Conservation (phyloP, 1,140 invertebrate species). For the Samia ricini region DNA sequence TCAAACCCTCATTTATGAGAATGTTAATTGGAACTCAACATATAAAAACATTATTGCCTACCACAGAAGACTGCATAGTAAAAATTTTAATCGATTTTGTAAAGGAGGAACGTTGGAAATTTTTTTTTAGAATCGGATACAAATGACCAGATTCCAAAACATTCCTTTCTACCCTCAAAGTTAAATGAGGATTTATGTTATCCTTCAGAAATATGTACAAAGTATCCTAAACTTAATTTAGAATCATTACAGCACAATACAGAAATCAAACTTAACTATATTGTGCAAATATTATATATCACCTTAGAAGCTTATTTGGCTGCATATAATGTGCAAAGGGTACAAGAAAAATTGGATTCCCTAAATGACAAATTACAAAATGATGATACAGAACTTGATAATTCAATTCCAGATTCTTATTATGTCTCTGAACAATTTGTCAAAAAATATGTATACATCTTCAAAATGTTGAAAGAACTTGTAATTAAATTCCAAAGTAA, state of each 20-base stretch:
- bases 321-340: conserved; percentile 40
- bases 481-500: conserved; percentile 29
- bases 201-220: not conserved
- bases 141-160: conserved; percentile 21
- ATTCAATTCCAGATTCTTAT: conserved; percentile 18
- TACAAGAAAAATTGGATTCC: conserved; percentile 43
- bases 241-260: not conserved
- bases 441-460: conserved; percentile 45
- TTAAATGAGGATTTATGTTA: not conserved
- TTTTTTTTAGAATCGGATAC: conserved; percentile 7
- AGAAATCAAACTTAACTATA: not conserved
- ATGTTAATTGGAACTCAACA: conserved; percentile 38
- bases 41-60: conserved; percentile 30
- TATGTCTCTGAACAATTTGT: conserved; percentile 41
- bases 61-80: conserved; percentile 38
- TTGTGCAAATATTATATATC: conserved; percentile 40
- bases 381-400: conserved; percentile 15
- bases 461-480: conserved; percentile 41
- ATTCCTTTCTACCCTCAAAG: conserved; percentile 9
- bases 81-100: conserved; percentile 44
- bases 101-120: conserved; percentile 16
- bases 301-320: conserved; percentile 52
- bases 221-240: conserved; percentile 24
- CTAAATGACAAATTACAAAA: conserved; percentile 35
- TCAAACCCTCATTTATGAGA: conserved; percentile 54